These are phyloP conservation scores for Hipposideros larvatus DNA, from an alignment of 2,797 vertebrate genomes.

Conservation along the genomic window DNA sequence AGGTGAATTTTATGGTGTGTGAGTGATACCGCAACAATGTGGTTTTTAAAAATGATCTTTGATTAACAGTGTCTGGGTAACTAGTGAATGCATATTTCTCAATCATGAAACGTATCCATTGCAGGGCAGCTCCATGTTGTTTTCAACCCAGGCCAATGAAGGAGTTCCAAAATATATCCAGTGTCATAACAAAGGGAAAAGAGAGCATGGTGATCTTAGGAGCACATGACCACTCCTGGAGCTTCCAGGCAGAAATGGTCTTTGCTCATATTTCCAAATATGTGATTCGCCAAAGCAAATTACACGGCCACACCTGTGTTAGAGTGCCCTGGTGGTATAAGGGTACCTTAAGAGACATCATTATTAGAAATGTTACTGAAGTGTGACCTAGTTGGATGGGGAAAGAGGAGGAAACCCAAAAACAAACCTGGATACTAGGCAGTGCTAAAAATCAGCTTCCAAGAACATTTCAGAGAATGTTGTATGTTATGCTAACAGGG, in stretches of 20 bases:
- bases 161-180: neutral
- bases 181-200: neutral
- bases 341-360: neutral
- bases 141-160: neutral
- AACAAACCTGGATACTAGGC: neutral
- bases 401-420: neutral
- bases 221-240: neutral
- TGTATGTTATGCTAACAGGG: neutral
- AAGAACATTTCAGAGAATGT: neutral
- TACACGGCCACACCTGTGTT: neutral
- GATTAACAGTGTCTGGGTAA: neutral
- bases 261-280: constrained; percentile 9
- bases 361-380: constrained; percentile 22
- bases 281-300: constrained; percentile 10
- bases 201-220: neutral
- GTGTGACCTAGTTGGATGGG: neutral
- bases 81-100: neutral
- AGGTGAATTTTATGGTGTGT: neutral
- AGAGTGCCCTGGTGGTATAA: neutral
- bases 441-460: neutral
- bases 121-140: neutral
- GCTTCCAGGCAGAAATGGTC: neutral
- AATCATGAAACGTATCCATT: neutral
- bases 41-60: neutral
- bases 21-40: neutral